Evolutionary conservation across 2,888 invertebrate genomes (phyloP), one percentile per base, ranked within the genome.

Genomic region (Bellardia bayeri): DNA sequence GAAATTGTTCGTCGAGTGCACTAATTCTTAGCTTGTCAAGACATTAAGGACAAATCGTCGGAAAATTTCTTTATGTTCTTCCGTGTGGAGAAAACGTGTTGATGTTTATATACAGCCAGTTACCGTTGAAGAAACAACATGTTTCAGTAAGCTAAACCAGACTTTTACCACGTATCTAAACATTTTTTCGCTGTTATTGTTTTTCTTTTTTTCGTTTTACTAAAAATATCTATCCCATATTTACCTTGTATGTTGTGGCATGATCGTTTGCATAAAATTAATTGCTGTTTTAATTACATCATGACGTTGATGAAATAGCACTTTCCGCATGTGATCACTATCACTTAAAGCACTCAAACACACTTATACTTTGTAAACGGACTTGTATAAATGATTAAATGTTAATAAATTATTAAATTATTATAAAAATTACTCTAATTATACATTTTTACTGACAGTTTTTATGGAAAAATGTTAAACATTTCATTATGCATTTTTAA

Each of bases 211-310:
- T 68, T 68, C 61, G 49, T 64, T 64, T 14, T 58, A 80, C 58
- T 66, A 49, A 71, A 69, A 80, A 72, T 69, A 80, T 80, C 72
- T 72, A 74, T 42, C 80, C 83, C 76, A 68, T 87, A 80, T 68
- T 58, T 45, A 80, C 79, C 63, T 75, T 78, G 75, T 86, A 74
- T 85, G 84, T 84, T 85, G 84, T 84, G 84, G 84, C 82, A 87
- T 84, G 84, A 82, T 87, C 76, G 79, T 87, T 88, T 87, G 85
- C 87, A 88, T 88, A 86, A 89, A 89, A 88, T 88, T 88, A 88
- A 87, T 89, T 89, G 83, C 68, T 64, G 83, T 85, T 88, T 88
- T 89, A 89, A 89, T 88, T 87, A 85, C 86, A 88, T 84, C 87
- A 79, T 89, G 85, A 85, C 83, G 86, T 83, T 85, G 86, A 82